Conservation (phyloP, 1,140 invertebrate species). For the Drosophila kurseongensis region DNA sequence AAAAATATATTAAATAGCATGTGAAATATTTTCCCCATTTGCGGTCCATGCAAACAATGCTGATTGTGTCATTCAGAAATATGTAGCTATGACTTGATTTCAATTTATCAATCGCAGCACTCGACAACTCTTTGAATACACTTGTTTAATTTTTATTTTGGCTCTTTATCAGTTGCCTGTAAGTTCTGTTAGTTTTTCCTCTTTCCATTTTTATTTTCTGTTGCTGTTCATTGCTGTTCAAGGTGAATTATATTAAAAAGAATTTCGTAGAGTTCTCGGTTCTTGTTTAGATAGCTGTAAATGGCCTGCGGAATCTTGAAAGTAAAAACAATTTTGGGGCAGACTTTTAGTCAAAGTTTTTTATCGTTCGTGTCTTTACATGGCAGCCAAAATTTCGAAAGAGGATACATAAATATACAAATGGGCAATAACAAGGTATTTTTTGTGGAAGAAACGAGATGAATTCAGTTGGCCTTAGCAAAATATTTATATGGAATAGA, state of each 20-base stretch:
- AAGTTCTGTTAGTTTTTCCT: constrained; percentile 49
- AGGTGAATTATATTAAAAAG: constrained; percentile 69
- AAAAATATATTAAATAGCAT: constrained; percentile 27
- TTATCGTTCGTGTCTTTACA: constrained; percentile 19
- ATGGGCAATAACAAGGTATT: constrained; percentile 30
- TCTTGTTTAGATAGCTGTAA: constrained; percentile 49
- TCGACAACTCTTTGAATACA: constrained; percentile 41
- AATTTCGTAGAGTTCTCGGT: constrained; percentile 22
- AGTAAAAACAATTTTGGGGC: constrained; percentile 30
- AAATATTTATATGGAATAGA: constrained; percentile 26
- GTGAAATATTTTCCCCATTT: constrained; percentile 34
- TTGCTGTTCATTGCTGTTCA: constrained; percentile 33
- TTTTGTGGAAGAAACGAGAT: not conserved
- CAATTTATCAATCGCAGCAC: constrained; percentile 59
- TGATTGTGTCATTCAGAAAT: constrained; percentile 43
- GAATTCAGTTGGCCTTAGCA: constrained; percentile 10
- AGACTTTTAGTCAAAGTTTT: constrained; percentile 27
- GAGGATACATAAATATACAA: constrained; percentile 44
- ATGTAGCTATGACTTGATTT: constrained; percentile 47
- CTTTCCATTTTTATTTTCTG: constrained; percentile 11
- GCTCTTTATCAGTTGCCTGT: constrained; percentile 34
- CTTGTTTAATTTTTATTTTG: constrained; percentile 15
- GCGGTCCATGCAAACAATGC: constrained; percentile 49
- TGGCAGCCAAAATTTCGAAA: constrained; percentile 41
- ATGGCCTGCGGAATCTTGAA: constrained; percentile 46